Evolutionary conservation across 2,113 vertebrate species (phyloP), one percentile per base, ranked within the genome.

Genomic region (Diadophis punctatus): DNA sequence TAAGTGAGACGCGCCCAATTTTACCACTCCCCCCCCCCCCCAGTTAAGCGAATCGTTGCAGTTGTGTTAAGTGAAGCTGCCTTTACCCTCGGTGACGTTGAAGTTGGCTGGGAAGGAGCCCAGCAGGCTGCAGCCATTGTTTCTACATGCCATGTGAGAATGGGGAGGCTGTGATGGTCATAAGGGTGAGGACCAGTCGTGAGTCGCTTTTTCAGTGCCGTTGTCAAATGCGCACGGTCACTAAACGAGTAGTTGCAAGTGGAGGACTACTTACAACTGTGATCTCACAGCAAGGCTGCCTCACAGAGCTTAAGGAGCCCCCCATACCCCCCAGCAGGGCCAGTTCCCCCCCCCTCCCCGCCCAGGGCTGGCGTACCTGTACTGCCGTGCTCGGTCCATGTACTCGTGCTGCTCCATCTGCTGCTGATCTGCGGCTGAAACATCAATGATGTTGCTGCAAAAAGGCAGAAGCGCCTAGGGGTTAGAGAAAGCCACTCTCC

Each of bases 321-420:
- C 27, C 25, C 23, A n/a, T n/a, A n/a, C 85, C 0, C 3, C 25
- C 11, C 3, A 30, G 4, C 85, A 49, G 10, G 10, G 3, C 23
- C 46, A 48, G 23, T 2, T 43, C 10, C 1, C 7, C 8, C 6
- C n/a, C 0, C 2, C 22, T 2, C 86, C 49, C 53, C 3, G 3
- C 30, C 34, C 4, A 1, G 18, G n/a, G 34, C 27, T 88, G 0
- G 48, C 95, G 84, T 93, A 99, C 99, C 99, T 99, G 97, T 99
- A 99, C 95, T 99, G 99, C 90, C 99, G 97, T 22, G 99, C 99
- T 95, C 98, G 98, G 97, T 99, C 99, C 99, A 99, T 99, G 97
- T 99, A 99, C 93, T 99, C 99, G 2, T 99, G 99, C 94, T 99
- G 99, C 94, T 99, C 99, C 98, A 99, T 99, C 92, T 99, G 98